phyloP scores from a whole-genome alignment of 2,888 invertebrate genomes.

The Volucella inanis region DNA sequence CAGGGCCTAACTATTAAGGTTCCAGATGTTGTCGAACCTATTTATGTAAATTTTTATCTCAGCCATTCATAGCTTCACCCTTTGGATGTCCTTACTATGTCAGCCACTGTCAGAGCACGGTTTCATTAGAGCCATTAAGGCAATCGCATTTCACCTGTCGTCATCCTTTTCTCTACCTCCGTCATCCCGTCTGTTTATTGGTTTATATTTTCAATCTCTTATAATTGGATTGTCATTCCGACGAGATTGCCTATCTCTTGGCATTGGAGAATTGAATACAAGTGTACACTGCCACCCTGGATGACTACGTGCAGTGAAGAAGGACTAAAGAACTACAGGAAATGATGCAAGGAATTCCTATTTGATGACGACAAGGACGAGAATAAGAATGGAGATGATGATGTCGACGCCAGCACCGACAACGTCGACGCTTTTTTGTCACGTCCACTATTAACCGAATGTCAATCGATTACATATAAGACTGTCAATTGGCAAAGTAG shows the following conservation, averaged over 20 bases:
- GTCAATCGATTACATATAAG: constrained; percentile 72
- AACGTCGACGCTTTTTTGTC: constrained; percentile 57
- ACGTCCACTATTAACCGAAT: constrained; percentile 72
- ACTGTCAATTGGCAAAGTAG: constrained; percentile 65
- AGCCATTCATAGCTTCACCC: no score
- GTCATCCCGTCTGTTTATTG: constrained; percentile 45
- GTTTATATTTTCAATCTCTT: constrained; percentile 66
- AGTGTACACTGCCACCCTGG: constrained; percentile 36
- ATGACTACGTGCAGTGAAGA: constrained; percentile 12
- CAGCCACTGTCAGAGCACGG: no score
- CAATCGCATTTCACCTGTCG: constrained; percentile 39
- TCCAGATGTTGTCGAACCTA: no score
- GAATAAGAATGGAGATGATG: neutral
- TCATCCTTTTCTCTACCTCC: constrained; percentile 14
- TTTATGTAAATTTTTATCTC: no score
- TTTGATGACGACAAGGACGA: neutral
- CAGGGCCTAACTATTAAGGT: no score
- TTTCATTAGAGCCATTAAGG: neutral
- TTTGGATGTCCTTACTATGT: no score
- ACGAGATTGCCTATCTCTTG: constrained; percentile 51
- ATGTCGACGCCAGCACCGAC: constrained; percentile 20
- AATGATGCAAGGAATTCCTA: constrained; percentile 17
- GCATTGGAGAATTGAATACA: constrained; percentile 46
- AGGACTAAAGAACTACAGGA: constrained; percentile 2
- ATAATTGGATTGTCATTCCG: constrained; percentile 68